Base-by-base conservation (phyloP, 2,113 vertebrate species). In the Lamprologus callipterus region DNA sequence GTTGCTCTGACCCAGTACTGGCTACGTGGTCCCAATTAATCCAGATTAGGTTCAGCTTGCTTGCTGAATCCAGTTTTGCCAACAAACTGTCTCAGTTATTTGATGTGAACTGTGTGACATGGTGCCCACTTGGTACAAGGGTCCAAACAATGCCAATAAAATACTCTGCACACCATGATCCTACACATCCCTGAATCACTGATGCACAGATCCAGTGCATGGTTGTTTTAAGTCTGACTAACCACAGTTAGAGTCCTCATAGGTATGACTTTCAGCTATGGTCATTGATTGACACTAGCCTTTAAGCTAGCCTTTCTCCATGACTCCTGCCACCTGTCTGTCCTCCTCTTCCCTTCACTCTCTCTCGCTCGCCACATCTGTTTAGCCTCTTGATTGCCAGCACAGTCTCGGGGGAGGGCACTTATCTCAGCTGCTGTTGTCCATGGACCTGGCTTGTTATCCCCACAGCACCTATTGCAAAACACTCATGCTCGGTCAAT, bases 401-500 rank as follows among this genome's bases (percentile, higher is more conserved):
- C 49, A 33, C 5, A 57, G 40, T 75, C 84, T 53, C 82, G n/a
- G 28, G 89, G 86, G 91, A 84, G 85, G 75, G 78, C 79, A 93
- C 89, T 87, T 91, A 89, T 92, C 84, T 86, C 70, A 40, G 35
- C 80, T 16, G 88, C 85, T 87, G 58, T 73, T 45, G 65, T 73
- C 65, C 65, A 73, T 80, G 70, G 68, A 70, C 55, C 82, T 85
- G 87, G 87, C 89, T 91, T 90, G 91, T 91, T 85, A 83, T 95
- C 65, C 92, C 90, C 94, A 90, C 80, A 85, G 82, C 91, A 89
- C 84, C 88, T 55, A 84, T 93, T 88, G 86, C 81, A 14, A 80
- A 93, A 92, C 73, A 80, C 87, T 84, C 90, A 88, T 65, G 73
- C 68, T 78, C 81, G 85, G 90, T 95, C 94, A 88, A 92, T 94